Base-by-base conservation (phyloP, 2,888 invertebrate genomes). In the Watsonalla binaria region DNA sequence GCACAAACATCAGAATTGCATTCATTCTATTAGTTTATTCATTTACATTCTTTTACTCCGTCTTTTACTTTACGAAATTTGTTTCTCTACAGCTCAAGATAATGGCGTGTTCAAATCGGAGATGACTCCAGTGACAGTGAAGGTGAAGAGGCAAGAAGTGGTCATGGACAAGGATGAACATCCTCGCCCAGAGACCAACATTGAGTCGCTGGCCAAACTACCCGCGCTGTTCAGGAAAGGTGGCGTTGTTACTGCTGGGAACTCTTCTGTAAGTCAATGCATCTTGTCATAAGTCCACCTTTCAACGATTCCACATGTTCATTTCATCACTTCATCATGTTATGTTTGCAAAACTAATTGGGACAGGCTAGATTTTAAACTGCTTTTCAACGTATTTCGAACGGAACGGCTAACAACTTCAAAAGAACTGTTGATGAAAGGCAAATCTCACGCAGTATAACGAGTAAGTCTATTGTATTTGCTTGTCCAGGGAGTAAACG, bases 231-330 rank as follows among this genome's bases (percentile, higher is more conserved):
- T 99, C 86, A 96, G 98, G 76, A 97, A 98, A 80, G 94, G 96
- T 58, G 99, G 99, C 35, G 93, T 96, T 6, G 98, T 98, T 5
- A 98, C 98, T n/a, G 98, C 98, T 60, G 99, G 97, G 45, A 95
- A 96, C 68, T 97, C 98, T 54, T 98, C 98, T 93, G 96, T 96
- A 75, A 78, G 75, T 14, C 15, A 13, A 0, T 13, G 46, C 4
- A 46, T 5, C 24, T 2, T 2, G 24, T 24, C 4, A 24, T 24
- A n/a, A n/a, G n/a, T n/a, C n/a, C n/a, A n/a, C n/a, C 62, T 39
- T 35, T 35, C 35, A 35, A 7, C 35, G 2, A 37, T n/a, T 45
- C 11, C 11, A 45, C 11, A 45, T n/a, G 4, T 33, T n/a, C n/a
- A n/a, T n/a, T n/a, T n/a, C n/a, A n/a, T 14, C 15, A 13, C 4